Evolutionary conservation across 1,140 invertebrate species (phyloP).

Genomic region (Psilanteris sp.): DNA sequence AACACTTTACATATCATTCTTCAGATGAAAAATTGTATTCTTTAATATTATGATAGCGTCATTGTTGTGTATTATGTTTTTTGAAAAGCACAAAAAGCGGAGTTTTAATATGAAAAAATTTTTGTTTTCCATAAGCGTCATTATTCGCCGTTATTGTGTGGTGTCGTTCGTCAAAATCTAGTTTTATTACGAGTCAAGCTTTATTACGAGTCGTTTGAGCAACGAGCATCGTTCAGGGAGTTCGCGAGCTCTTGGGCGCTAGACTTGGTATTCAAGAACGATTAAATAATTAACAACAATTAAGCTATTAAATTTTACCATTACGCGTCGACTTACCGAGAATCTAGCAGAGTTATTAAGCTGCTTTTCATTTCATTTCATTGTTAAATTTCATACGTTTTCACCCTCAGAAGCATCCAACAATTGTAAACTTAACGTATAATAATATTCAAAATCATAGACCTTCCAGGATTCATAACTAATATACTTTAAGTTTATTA

Average conservation of each 20-base stretch:
- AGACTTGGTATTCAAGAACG: conserved; percentile 71
- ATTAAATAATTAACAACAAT: conserved; percentile 77
- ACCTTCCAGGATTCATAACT: conserved; percentile 29
- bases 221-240: conserved; percentile 65
- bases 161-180: conserved; percentile 44
- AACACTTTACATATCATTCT: too few species aligned
- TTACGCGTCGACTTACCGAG: conserved; percentile 28
- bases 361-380: conserved; percentile 59
- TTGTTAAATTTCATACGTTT: conserved; percentile 59
- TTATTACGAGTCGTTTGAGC: conserved; percentile 70
- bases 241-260: conserved; percentile 71
- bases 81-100: too few species aligned
- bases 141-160: conserved; percentile 47
- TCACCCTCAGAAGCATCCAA: conserved; percentile 50
- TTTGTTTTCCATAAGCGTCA: conserved; percentile 5
- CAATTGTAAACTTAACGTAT: conserved; percentile 53
- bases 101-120: conserved; percentile 1
- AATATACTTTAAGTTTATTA: conserved; percentile 35
- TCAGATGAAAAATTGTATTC: too few species aligned
- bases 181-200: conserved; percentile 55
- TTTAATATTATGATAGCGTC: too few species aligned
- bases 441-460: conserved; percentile 49
- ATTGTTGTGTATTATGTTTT: too few species aligned
- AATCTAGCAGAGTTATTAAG: conserved; percentile 51
- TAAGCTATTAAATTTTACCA: conserved; percentile 73